Base-by-base conservation (phyloP, 1,140 invertebrate genomes). In the Caerostris darwini region DNA sequence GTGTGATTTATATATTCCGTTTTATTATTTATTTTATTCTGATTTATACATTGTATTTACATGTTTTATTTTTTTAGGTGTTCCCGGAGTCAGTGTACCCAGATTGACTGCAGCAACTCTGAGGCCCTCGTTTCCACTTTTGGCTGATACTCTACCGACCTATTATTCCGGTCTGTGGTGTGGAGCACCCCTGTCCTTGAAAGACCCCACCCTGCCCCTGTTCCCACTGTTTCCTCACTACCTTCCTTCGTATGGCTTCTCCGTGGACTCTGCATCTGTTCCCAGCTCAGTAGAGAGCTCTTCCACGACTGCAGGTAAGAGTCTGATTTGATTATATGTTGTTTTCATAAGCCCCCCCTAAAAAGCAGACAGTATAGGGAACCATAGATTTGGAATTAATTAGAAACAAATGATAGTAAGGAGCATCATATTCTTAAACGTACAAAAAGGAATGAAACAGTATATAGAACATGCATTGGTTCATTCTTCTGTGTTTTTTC, bases 151-250 rank as follows among this genome's bases (percentile, higher is more conserved):
- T 67, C 91, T 94, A 3, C 93, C 94, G 3, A 94, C 95, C 14
- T 95, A 94, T 34, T 95, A 94, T 34, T 82, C 94, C 4, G 81
- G 95, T 4, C 50, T 94, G 14, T 94, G 95, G 95, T 95, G 95
- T 61, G 81, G 94, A 5, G 64, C 95, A 7, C 88, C 93, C 5
- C 14, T 94, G 34, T 85, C 87, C 14, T 83, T 95, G 14, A 94
- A 94, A 69, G 95, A 92, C 34, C 90, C 94, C 0, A 57, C 93
- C 8, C 88, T 95, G n/a, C 95, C 95, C 0, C 82, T 95, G 1
- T 95, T 94, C 14, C 95, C 95, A 3, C 57, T 95, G 7, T 92
- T 95, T 82, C 94, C 93, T 14, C 92, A 94, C n/a, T 95, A 95
- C 34, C 88, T 94, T 2, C 95, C 92, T 2, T 58, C 83, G 5